Conservation (phyloP, 2,888 invertebrate species). For the Dicyrtoma fusca region DNA sequence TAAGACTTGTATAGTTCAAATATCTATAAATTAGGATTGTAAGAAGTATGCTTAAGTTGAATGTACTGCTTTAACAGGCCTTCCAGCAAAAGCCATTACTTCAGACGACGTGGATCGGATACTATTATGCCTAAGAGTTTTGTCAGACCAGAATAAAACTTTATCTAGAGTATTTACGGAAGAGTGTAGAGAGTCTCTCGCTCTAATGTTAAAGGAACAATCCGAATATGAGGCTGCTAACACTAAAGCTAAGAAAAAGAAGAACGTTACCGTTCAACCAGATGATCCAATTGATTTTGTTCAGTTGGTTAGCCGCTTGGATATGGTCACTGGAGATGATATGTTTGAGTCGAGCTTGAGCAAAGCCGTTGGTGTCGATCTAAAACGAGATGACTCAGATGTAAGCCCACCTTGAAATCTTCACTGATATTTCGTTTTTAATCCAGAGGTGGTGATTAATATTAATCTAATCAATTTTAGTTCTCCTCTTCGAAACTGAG, state of each 20-base stretch:
- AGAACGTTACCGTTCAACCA: conserved; percentile 72
- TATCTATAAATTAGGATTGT: too few relatives aligned
- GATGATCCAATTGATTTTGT: conserved; percentile 84
- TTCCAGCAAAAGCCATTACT: conserved; percentile 74
- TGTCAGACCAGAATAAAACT: conserved; percentile 66
- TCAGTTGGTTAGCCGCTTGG: conserved; percentile 72
- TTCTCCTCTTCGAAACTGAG: conserved; percentile 65
- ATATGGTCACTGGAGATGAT: conserved; percentile 70
- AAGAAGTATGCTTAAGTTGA: not conserved
- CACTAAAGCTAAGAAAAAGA: conserved; percentile 69
- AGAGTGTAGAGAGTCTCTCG: conserved; percentile 76
- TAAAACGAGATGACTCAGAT: conserved; percentile 62
- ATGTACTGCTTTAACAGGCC: conserved; percentile 36
- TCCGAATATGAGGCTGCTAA: conserved; percentile 70
- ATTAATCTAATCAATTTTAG: conserved; percentile 28
- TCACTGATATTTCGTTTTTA: not conserved
- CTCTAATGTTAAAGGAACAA: conserved; percentile 80
- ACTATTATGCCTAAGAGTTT: conserved; percentile 75
- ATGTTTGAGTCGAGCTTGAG: conserved; percentile 93
- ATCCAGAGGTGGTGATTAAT: not conserved
- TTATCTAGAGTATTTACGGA: conserved; percentile 70
- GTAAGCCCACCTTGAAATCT: too few relatives aligned
- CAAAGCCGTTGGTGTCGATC: conserved; percentile 75
- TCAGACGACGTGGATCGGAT: conserved; percentile 93
- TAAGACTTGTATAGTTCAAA: not conserved